These are phyloP conservation scores for Choristoneura rosaceana DNA, from an alignment of 2,888 invertebrate genomes.

Conservation along the genomic window DNA sequence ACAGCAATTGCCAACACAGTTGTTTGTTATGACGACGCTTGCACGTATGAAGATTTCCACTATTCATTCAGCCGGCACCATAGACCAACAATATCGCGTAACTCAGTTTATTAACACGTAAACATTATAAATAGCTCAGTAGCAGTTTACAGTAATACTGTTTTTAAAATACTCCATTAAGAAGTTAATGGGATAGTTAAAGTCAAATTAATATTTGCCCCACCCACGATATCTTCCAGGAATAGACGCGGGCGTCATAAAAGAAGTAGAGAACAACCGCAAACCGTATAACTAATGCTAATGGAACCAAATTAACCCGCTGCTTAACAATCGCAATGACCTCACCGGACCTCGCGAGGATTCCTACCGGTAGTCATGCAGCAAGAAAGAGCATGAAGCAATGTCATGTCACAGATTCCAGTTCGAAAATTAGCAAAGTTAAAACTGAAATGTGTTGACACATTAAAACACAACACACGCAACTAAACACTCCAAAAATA, in stretches of 20 bases:
- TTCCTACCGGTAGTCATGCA: constrained; percentile 44
- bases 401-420: constrained; percentile 23
- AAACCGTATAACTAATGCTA: constrained; percentile 65
- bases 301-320: constrained; percentile 68
- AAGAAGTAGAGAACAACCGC: constrained; percentile 66
- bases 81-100: constrained; percentile 21
- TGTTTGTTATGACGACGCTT: constrained; percentile 16
- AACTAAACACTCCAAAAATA: constrained; percentile 68
- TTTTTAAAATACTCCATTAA: constrained; percentile 59
- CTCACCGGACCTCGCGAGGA: constrained; percentile 34
- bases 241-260: constrained; percentile 73
- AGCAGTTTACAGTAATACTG: constrained; percentile 50
- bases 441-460: constrained; percentile 59
- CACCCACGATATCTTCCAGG: constrained; percentile 69
- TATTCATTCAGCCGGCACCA: constrained; percentile 18
- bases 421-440: constrained; percentile 33
- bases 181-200: constrained; percentile 67
- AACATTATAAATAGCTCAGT: constrained; percentile 50
- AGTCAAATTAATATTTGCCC: constrained; percentile 62
- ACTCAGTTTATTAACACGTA: constrained; percentile 37
- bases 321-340: constrained; percentile 55
- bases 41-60: constrained; percentile 1
- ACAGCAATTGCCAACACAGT: constrained; percentile 27
- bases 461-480: constrained; percentile 55
- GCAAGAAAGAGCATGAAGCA: constrained; percentile 26